Evolutionary conservation across 1,140 invertebrate genomes (phyloP).

Genomic region (Ditylenchus dipsaci): DNA sequence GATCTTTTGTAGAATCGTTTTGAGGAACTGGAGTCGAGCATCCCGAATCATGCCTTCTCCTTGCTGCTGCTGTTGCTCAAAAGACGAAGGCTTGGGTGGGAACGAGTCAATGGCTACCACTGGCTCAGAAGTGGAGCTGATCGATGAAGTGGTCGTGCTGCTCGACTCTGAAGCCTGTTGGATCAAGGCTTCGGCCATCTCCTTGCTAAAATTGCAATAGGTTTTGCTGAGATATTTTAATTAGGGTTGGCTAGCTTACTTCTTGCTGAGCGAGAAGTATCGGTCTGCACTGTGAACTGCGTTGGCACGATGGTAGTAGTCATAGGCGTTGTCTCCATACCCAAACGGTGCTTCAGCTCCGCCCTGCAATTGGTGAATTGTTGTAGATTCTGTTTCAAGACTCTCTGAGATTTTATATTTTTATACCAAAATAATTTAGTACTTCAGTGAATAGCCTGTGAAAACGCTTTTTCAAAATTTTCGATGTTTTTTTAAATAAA

Average conservation of each 20-base stretch:
- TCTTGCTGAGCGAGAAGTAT: slow-evolving; percentile 9
- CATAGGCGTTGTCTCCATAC: slow-evolving; percentile 26
- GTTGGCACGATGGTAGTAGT: slow-evolving; percentile 20
- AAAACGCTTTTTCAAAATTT: too few species aligned
- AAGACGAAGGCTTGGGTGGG: slow-evolving; percentile 6
- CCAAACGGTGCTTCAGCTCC: slow-evolving; percentile 45
- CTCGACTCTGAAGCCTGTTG: neutral
- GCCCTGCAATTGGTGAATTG: slow-evolving; percentile 33
- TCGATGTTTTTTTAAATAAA: too few species aligned
- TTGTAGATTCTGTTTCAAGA: too few species aligned
- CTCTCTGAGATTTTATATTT: too few species aligned
- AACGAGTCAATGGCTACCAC: slow-evolving; percentile 25
- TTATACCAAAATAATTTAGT: too few species aligned
- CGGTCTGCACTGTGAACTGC: slow-evolving; percentile 8
- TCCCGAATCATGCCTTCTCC: slow-evolving; percentile 26
- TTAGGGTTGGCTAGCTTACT: neutral
- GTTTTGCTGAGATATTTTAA: neutral
- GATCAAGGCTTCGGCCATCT: neutral
- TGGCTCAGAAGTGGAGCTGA: slow-evolving; percentile 8
- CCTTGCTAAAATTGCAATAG: neutral
- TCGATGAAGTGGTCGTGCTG: neutral
- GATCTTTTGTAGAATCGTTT: slow-evolving; percentile 46
- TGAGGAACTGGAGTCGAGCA: slow-evolving; percentile 45
- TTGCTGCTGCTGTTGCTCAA: slow-evolving; percentile 3
- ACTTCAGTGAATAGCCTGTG: too few species aligned